A percentile compares a stretch with the other conserved stretches of the same genome.
These are phyloP conservation scores for Pongo pygmaeus DNA, from an alignment of 2,113 vertebrate species.

Conservation along the genomic window DNA sequence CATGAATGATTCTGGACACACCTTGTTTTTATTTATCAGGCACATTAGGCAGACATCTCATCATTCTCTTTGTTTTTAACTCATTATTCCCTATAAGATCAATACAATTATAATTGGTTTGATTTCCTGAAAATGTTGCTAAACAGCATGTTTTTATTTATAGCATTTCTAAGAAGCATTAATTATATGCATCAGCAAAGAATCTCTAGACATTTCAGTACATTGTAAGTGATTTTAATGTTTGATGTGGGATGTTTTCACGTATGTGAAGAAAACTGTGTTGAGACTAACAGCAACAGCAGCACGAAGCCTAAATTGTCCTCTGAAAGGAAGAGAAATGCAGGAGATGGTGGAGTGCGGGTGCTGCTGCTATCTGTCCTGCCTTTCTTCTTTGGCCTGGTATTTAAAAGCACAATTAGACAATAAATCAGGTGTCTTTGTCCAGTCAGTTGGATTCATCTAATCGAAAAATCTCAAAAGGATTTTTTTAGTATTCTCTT, in stretches of 20 bases:
- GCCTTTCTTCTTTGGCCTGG: background rate
- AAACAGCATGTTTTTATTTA: background rate
- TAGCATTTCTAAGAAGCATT: background rate
- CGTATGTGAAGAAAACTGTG: fast-evolving
- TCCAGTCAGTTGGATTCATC: fast-evolving
- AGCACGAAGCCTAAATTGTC: background rate
- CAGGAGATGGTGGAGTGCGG: background rate
- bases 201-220: background rate
- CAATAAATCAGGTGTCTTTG: background rate
- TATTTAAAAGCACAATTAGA: background rate
- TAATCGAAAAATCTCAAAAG: background rate
- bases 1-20: too few species aligned
- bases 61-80: background rate
- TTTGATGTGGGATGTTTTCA: fast-evolving
- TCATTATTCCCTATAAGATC: background rate
- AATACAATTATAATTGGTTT: background rate
- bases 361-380: fast-evolving
- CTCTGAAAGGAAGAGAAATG: background rate
- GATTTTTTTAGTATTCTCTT: background rate
- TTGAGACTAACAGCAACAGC: fast-evolving
- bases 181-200: background rate
- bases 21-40: background rate
- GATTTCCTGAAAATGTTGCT: background rate
- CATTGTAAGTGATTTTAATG: fast-evolving
- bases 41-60: background rate